Evolutionary conservation across 2,797 vertebrate species (phyloP).

Genomic region (Phoebastria nigripes): DNA sequence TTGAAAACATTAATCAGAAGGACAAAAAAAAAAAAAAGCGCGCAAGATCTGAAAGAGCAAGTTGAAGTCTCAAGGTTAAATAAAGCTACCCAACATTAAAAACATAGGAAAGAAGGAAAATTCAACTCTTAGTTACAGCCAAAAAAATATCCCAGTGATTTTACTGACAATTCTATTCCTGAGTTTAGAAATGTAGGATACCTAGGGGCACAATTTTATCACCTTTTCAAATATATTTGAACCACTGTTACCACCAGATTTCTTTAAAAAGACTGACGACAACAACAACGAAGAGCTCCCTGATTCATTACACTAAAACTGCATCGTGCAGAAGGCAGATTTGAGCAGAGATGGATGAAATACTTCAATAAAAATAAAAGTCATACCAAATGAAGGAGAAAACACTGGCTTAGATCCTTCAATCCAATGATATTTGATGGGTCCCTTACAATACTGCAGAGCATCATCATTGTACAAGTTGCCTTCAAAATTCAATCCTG

Average conservation of each 20-base stretch:
- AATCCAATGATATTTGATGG: not conserved
- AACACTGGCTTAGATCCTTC: not conserved
- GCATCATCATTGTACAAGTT: not conserved
- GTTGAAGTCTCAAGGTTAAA: constrained; percentile 49
- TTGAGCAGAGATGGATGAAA: not conserved
- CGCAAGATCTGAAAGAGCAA: not conserved
- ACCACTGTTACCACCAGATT: not conserved
- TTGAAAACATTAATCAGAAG: constrained; percentile 2
- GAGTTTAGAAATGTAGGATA: constrained; percentile 56
- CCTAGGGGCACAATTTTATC: not conserved
- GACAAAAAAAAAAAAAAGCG: not conserved
- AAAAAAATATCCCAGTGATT: constrained; percentile 8
- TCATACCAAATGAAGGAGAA: not conserved
- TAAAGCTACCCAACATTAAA: constrained; percentile 19
- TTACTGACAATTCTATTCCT: constrained; percentile 34
- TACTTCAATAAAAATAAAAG: not conserved
- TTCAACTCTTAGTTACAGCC: not conserved
- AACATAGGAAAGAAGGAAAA: constrained; percentile 28
- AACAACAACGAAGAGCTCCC: not conserved
- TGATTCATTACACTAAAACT: not conserved
- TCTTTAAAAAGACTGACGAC: not conserved
- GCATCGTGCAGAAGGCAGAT: not conserved
- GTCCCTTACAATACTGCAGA: not conserved
- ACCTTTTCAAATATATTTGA: not conserved
- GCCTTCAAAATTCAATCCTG: not conserved